Percentiles rank a stretch among this genome's conserved stretches.
Evolutionary conservation across 2,113 vertebrate genomes (phyloP).

Genomic region (Marmota monax): DNA sequence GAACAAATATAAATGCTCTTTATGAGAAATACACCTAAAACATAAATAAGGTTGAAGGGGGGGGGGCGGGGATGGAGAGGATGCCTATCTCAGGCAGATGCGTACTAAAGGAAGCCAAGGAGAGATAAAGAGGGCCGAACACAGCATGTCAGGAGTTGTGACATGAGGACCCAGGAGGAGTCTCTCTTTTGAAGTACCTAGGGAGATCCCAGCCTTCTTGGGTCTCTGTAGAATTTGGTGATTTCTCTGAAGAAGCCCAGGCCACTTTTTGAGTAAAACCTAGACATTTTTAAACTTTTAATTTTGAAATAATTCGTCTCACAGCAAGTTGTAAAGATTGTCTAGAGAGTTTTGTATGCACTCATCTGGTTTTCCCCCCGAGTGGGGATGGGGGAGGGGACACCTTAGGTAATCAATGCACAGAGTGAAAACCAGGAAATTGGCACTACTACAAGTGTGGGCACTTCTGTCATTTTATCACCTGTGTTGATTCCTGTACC

Average conservation of each 20-base stretch:
- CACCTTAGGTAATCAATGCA: neutral
- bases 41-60: neutral
- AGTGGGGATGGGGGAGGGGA: neutral
- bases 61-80: neutral
- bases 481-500: neutral
- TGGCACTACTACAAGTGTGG: neutral
- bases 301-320: slow-evolving; percentile 10
- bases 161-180: neutral
- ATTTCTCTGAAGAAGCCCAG: slow-evolving; percentile 14
- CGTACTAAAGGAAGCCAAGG: neutral
- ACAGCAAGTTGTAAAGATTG: neutral
- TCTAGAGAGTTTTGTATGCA: neutral
- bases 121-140: neutral
- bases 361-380: neutral
- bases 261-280: neutral
- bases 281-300: neutral
- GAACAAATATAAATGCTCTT: neutral
- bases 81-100: neutral
- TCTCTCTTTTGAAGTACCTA: neutral
- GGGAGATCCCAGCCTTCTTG: neutral
- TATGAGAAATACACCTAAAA: neutral
- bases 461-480: neutral
- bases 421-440: neutral
- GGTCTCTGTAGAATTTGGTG: neutral
- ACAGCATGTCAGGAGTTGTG: neutral